Evolutionary conservation across 1,140 invertebrate genomes (phyloP), one percentile per base, ranked within the genome.

Genomic region (Globodera ellingtonae): DNA sequence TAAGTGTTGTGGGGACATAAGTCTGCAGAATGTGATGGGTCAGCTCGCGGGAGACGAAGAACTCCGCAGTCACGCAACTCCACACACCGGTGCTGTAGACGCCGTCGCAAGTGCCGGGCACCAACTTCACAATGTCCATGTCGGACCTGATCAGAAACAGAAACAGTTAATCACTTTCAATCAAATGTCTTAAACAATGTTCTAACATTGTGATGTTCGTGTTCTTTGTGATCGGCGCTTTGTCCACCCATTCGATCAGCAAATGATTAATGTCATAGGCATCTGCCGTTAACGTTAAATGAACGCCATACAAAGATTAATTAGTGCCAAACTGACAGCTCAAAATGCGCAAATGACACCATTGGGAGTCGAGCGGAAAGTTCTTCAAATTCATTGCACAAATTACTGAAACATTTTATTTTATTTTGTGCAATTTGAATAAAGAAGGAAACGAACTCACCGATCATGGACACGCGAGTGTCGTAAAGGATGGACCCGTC

Each of bases 11-110:
- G 0, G 94, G 94, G 0, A 94, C 93, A 89, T 95, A 95, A 1
- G 94, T 94, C 89, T 95, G 94, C 81, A 95, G 94, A 7, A 95
- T 89, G 88, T 82, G 94, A 88, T 95, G 94, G 9, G 94, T 94
- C 44, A 95, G 94, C 90, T 95, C 93, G n/a, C 94, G 92, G 86
- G 94, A 93, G 83, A 95, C 95, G 78, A 93, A 92, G 86, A 95
- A 94, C 88, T 93, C 94, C 0, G 94, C 92, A 7, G 92, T 91
- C 24, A 93, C 89, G 82, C 92, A 92, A 79, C 91, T 92, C 90
- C 92, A 93, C 13, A 81, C 72, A 73, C 86, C 87, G 35, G 88
- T 88, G 44, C 79, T 83, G 72, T 88, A 88, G 56, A 88, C 87
- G 72, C 87, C 88, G 74, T 88, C 86, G 75, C 87, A 88, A 15